Evolutionary conservation across 2,888 invertebrate species (phyloP).

Genomic region (Micropterix aruncella): DNA sequence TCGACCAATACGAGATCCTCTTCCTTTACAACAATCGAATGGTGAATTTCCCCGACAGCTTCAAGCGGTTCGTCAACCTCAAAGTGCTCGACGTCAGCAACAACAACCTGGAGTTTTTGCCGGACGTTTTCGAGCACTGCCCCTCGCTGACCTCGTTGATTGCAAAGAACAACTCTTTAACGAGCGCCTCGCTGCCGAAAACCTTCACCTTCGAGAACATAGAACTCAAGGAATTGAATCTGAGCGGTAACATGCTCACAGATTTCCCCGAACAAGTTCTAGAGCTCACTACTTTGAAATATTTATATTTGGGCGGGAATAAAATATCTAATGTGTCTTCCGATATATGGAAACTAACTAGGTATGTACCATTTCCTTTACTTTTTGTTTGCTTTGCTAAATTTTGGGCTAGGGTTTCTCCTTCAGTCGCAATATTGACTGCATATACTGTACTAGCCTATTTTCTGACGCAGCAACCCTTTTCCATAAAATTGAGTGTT

Average conservation of each 20-base stretch:
- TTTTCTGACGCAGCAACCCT: too few relatives aligned
- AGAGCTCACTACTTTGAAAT: constrained; percentile 60
- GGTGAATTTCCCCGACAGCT: constrained; percentile 47
- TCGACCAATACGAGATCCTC: constrained; percentile 53
- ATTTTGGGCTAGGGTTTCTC: too few relatives aligned
- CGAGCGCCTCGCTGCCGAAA: constrained; percentile 79
- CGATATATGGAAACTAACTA: constrained; percentile 48
- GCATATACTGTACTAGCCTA: too few relatives aligned
- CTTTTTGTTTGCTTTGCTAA: too few relatives aligned
- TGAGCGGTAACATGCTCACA: constrained; percentile 81
- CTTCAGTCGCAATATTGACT: too few relatives aligned
- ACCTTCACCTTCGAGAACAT: constrained; percentile 49
- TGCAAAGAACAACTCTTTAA: constrained; percentile 79
- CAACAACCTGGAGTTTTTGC: constrained; percentile 64
- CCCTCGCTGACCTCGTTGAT: constrained; percentile 59
- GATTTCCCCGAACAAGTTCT: constrained; percentile 79
- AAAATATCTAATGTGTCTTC: constrained; percentile 65
- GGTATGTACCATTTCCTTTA: too few relatives aligned
- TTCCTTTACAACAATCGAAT: constrained; percentile 80
- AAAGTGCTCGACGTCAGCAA: constrained; percentile 77
- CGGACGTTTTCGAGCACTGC: constrained; percentile 63
- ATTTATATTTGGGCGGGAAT: constrained; percentile 86
- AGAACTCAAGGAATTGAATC: constrained; percentile 72
- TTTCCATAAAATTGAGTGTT: too few relatives aligned
- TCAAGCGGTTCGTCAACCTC: constrained; percentile 54